Evolutionary conservation across 2,113 vertebrate species (phyloP).

Genomic region (Oryzias javanicus): DNA sequence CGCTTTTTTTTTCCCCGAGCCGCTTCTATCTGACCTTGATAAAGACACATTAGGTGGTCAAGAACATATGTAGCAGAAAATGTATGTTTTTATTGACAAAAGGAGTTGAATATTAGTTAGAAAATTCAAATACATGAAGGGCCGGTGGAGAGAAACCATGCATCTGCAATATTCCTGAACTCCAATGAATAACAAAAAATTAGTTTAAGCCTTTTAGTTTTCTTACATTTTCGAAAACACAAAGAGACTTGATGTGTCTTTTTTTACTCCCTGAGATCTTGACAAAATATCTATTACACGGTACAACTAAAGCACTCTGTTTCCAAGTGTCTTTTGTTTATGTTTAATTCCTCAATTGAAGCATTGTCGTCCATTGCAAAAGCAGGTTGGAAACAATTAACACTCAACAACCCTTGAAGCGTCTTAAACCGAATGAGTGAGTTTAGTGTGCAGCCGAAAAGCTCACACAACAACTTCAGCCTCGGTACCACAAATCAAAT

Average conservation of each 20-base stretch:
- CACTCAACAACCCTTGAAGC: too few species aligned
- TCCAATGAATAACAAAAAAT: too few species aligned
- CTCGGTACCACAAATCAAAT: too few species aligned
- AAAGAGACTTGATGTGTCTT: neutral
- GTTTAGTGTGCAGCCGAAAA: too few species aligned
- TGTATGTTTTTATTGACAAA: neutral
- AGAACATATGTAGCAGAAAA: constrained; percentile 10
- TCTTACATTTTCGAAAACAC: neutral
- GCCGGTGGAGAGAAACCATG: neutral
- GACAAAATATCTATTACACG: neutral
- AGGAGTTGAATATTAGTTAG: neutral
- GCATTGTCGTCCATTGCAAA: too few species aligned
- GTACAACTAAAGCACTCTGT: neutral
- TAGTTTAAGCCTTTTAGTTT: too few species aligned
- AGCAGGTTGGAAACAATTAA: too few species aligned
- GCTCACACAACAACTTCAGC: too few species aligned
- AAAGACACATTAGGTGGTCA: constrained; percentile 34
- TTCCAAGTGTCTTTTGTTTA: neutral
- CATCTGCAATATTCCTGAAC: too few species aligned
- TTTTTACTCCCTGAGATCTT: neutral
- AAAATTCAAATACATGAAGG: constrained; percentile 36
- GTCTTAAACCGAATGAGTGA: too few species aligned
- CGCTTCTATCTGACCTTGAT: constrained; percentile 47
- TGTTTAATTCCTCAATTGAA: too few species aligned
- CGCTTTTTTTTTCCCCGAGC: constrained; percentile 10